Base-by-base conservation (phyloP, 2,797 vertebrate species). In the Centroberyx gerrardi region DNA sequence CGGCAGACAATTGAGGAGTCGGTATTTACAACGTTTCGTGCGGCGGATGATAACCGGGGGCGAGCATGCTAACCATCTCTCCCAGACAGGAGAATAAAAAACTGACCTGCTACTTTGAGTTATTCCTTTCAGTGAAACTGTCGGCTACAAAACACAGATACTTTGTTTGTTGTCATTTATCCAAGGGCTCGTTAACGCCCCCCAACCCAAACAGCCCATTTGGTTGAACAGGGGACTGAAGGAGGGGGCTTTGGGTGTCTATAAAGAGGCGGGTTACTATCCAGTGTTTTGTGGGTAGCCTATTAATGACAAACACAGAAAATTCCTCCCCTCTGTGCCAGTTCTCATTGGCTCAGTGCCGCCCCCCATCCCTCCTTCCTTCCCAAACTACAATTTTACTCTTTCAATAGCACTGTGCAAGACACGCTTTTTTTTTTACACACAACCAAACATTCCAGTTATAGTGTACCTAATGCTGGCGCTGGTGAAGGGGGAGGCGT, bases 21-120 rank as follows among this genome's bases (percentile, higher is more conserved):
- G 1, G 78, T 81, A 85, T 91, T 90, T 85, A 79, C 70, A 68
- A 63, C 48, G 54, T 74, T 82, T 76, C 65, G 62, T 4, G 36
- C 3, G 42, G 55, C 49, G 54, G 38, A 62, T 49, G 36, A 14
- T 31, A 68, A 22, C 3, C 68, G 67, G 58, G 10, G 51, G 38
- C 14, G 10, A 80, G 51, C 63, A 78, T 74, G 61, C 65, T 48
- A 68, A 70, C 59, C 0, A 8, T 71, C 46, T 77, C 63, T 87
- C 59, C 54, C 12, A 64, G 31, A 81, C 68, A 79, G 65, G 18
- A 62, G 62, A 80, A 81, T 61, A 78, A 68, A 22, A 68, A 80
- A 80, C 65, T 7, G 22, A 13, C 40, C 38, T 18, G 36, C 75
- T 73, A 63, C 3, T 8, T 77, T 66, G 53, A 75, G 61, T 68